Base-by-base conservation (phyloP, 92 coral and sea anemone genomes). In the Epizoanthus stellaris region DNA sequence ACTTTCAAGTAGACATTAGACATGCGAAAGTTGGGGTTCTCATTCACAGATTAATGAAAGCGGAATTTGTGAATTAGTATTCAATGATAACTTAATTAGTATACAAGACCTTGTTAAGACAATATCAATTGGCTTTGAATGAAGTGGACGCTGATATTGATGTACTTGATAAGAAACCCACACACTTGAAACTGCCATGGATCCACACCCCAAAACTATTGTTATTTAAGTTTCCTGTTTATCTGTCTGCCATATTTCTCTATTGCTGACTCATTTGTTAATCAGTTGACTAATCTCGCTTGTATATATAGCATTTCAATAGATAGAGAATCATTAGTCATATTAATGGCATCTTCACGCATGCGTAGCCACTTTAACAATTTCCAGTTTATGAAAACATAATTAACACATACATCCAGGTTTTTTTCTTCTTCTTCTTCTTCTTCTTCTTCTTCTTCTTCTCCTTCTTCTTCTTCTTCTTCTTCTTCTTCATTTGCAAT, bases 111-210 rank as follows among this genome's bases (percentile, higher is more conserved):
- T 59, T 76, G 54, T 76, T 76, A 76, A 59, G 23, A 59, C 69
- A 76, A 76, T 76, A 76, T 59, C 67, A 76, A n/a, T 39, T 57
- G 17, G 81, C 81, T 76, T 75, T 75, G 81, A 76, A 76, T 49
- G 56, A 49, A 49, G 56, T 49, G 14, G 56, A 8, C 2, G 1
- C 8, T 49, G 40, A 38, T 76, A 76, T 59, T 76, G 81, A 76
- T 21, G 47, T 6, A 57, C 47, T 76, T 8, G 61, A 58, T 17
- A 76, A 16, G n/a, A 34, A 74, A 58, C 30, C 68, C 68, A 38
- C 68, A n/a, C 81, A 30, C 52, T 76, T 23, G 42, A 76, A 15
- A 15, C 81, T 58, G 69, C 39, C 52, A 76, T 8, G 19, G 81
- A 38, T 36, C 15, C 81, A 58, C 81, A 76, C 68, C 81, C 65